Evolutionary conservation across 1,140 invertebrate genomes (phyloP), one percentile per base, ranked within the genome.

Genomic region (Centruroides sculpturatus): DNA sequence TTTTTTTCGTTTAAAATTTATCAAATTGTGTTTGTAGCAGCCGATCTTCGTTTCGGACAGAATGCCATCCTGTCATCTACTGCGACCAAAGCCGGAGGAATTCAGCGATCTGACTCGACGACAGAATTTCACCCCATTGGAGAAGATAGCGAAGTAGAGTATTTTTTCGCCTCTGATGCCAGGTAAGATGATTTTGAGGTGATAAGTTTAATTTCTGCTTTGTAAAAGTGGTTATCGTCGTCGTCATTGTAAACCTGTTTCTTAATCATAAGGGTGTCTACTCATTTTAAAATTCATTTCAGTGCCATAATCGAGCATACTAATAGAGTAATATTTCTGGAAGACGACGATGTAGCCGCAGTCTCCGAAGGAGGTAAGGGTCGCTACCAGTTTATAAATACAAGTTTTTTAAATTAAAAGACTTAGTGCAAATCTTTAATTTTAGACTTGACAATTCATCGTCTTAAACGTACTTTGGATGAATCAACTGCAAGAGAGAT

Each of bases 81-180:
- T 35, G 47, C 64, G 11, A 55, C 58, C 12, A 56, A 62, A 55
- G 56, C 63, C 52, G 64, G 61, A 41, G 66, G 69, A 52, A 59
- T 71, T 11, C 65, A 68, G 5, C 56, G 69, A 35, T 64, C 63
- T 1, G 64, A 68, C 46, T 69, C 85, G 53, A 92, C 89, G 35
- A 86, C 90, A 7, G 89, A 94, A 69, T 92, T 96, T 72, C 82
- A 89, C 72, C 91, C 91, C 0, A 75, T 91, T 58, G 76, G 76
- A 23, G 91, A 94, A 69, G 84, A 91, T 67, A 89, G 88, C 70
- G 87, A 94, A 77, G 92, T 98, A n/a, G 97, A 99, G 76, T 99
- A 98, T 74, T 99, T 99, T 80, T 97, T 99, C 78, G 96, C 97
- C 35, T 98, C 94, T 1, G 97, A 99, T 79, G 95, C 96, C 47